Evolutionary conservation across 2,888 invertebrate genomes (phyloP).

Genomic region (Disparrhopalites patrizii): DNA sequence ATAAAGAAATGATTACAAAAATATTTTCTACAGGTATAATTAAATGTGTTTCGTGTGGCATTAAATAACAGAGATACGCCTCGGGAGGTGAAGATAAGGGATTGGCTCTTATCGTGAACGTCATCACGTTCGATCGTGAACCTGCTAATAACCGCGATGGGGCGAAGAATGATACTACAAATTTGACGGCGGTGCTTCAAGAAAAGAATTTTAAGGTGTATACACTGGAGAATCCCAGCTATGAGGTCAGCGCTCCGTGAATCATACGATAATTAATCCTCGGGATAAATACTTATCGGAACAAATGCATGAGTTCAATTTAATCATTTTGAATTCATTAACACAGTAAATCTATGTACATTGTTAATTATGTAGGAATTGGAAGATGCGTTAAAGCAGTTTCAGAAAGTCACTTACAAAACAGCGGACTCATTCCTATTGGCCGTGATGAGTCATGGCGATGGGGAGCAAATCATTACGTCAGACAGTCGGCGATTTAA

Average conservation of each 20-base stretch:
- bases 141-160: background rate
- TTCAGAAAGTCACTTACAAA: background rate
- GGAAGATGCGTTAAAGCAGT: background rate
- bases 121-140: background rate
- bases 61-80: background rate
- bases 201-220: slow-evolving; percentile 3
- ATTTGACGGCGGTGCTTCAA: background rate
- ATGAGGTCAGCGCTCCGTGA: background rate
- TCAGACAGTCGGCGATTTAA: slow-evolving; percentile 15
- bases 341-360: background rate
- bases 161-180: slow-evolving; percentile 2
- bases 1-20: too few relatives aligned
- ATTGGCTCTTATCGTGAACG: slow-evolving; percentile 15
- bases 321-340: too few relatives aligned
- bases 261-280: too few relatives aligned
- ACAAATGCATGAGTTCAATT: too few relatives aligned
- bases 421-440: slow-evolving; percentile 20
- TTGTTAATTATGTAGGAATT: slow-evolving; percentile 1
- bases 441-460: slow-evolving; percentile 31
- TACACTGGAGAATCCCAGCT: background rate
- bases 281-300: too few relatives aligned
- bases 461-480: slow-evolving; percentile 17
- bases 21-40: too few relatives aligned
- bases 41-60: too few relatives aligned
- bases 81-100: slow-evolving; percentile 1